A percentile compares a stretch with the other conserved stretches of the same genome.
Conservation (phyloP, 2,113 vertebrate species). For the Ammospiza nelsoni region DNA sequence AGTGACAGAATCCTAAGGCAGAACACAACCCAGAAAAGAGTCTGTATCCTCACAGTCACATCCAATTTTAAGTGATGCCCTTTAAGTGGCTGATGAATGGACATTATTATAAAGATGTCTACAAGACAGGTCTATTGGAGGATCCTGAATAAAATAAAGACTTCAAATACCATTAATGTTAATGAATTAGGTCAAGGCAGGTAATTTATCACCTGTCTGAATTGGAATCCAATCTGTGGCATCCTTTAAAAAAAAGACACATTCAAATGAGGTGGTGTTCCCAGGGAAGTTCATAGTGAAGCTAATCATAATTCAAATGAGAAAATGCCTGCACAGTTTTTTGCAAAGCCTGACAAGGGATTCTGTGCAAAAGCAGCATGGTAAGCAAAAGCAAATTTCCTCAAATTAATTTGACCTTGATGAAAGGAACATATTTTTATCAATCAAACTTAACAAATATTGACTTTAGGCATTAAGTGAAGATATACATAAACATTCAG, state of each 20-base stretch:
- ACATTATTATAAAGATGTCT: slow-evolving; percentile 34
- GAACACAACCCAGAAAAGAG: not conserved
- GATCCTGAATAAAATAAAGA: slow-evolving; percentile 19
- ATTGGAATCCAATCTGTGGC: slow-evolving; percentile 8
- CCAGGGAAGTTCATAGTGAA: not conserved
- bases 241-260: slow-evolving; percentile 4
- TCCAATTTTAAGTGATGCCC: not conserved
- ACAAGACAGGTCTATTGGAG: not conserved
- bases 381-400: slow-evolving; percentile 57
- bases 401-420: slow-evolving; percentile 70
- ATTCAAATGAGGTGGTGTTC: not conserved
- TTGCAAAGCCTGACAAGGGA: not conserved
- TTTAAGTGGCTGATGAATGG: slow-evolving; percentile 40
- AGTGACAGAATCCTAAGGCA: not conserved
- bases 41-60: not conserved
- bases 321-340: slow-evolving; percentile 35
- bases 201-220: slow-evolving; percentile 46
- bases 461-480: slow-evolving; percentile 56
- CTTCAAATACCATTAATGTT: slow-evolving; percentile 51
- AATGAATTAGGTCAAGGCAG: slow-evolving; percentile 60
- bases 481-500: slow-evolving; percentile 40
- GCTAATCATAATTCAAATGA: slow-evolving; percentile 30
- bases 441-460: slow-evolving; percentile 58
- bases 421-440: slow-evolving; percentile 60
- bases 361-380: not conserved